Evolutionary conservation across 2,113 vertebrate genomes (phyloP).

Genomic region (Rhinogobius similis): DNA sequence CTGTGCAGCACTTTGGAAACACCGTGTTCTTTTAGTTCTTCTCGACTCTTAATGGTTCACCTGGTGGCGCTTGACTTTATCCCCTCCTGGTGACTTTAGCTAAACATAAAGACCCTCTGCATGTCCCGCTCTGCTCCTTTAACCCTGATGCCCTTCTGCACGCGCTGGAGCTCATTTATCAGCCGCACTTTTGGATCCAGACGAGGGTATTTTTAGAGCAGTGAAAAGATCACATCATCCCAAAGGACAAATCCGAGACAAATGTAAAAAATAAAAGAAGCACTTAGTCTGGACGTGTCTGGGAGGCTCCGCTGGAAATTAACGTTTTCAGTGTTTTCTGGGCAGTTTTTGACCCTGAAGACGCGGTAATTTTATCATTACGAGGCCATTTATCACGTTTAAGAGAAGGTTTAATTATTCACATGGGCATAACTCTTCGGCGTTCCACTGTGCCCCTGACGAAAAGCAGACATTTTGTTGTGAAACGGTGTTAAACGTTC

Average conservation of each 20-base stretch:
- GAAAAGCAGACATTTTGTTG: too few species aligned
- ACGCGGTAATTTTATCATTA: not conserved
- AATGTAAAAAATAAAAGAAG: not conserved
- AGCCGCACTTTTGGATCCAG: slow-evolving; percentile 24
- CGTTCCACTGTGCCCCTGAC: too few species aligned
- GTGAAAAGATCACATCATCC: slow-evolving; percentile 31
- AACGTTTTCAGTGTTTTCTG: too few species aligned
- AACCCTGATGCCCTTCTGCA: slow-evolving; percentile 37
- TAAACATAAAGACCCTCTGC: too few species aligned
- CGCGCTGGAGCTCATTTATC: slow-evolving; percentile 59
- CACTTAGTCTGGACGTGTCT: not conserved
- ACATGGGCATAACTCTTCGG: too few species aligned
- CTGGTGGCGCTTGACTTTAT: not conserved
- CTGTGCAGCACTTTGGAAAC: too few species aligned
- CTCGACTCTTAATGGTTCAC: too few species aligned
- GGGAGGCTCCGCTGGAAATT: not conserved
- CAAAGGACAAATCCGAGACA: slow-evolving; percentile 11
- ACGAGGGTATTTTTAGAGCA: slow-evolving; percentile 54
- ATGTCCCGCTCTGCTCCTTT: not conserved
- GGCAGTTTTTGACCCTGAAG: not conserved
- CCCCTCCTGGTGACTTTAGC: not conserved
- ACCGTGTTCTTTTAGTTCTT: too few species aligned
- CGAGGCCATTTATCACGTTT: not conserved
- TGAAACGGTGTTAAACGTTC: not conserved
- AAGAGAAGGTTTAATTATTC: not conserved